These are phyloP conservation scores for Hippocampus comes DNA, from an alignment of 2,113 vertebrate genomes.

Conservation along the genomic window DNA sequence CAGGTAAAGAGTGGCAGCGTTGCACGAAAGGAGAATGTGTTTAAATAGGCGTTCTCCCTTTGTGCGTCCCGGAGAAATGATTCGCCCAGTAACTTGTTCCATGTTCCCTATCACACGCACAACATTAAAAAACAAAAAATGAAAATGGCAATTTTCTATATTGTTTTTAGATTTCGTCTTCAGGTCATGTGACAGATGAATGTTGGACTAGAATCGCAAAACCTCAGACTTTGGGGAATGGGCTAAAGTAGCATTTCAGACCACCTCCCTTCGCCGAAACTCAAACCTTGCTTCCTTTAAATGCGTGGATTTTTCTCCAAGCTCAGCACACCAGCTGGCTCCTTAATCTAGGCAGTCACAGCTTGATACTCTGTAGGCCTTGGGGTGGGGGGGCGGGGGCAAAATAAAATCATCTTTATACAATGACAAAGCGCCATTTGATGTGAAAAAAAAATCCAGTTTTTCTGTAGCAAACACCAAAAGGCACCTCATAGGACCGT, in stretches of 20 bases:
- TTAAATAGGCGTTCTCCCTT: constrained; percentile 10
- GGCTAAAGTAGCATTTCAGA: constrained; percentile 10
- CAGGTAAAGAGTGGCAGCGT: constrained; percentile 23
- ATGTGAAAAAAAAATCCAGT: constrained; percentile 36
- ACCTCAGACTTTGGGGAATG: constrained; percentile 6
- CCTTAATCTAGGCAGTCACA: constrained; percentile 25
- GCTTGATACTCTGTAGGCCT: constrained; percentile 9
- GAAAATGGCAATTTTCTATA: constrained; percentile 21
- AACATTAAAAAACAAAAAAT: constrained; percentile 48
- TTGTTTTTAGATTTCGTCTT: constrained; percentile 29
- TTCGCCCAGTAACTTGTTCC: constrained; percentile 41
- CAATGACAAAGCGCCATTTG: constrained; percentile 42
- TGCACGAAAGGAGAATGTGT: constrained; percentile 20
- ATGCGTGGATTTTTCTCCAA: constrained; percentile 43
- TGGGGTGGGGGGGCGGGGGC: neutral
- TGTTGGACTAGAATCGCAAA: constrained; percentile 14
- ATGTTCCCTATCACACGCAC: constrained; percentile 38
- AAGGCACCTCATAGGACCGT: constrained; percentile 45
- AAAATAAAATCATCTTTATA: constrained; percentile 26
- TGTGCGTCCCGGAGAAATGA: constrained; percentile 50
- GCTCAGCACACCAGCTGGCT: constrained; percentile 10
- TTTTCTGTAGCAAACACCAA: constrained; percentile 28
- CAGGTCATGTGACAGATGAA: constrained; percentile 15
- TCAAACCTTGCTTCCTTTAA: constrained; percentile 36
- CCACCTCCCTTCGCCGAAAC: constrained; percentile 21